A percentile compares a stretch with the other conserved stretches of the same genome.
Evolutionary conservation across 2,113 vertebrate species (phyloP).

Genomic region (Chaetura pelagica): DNA sequence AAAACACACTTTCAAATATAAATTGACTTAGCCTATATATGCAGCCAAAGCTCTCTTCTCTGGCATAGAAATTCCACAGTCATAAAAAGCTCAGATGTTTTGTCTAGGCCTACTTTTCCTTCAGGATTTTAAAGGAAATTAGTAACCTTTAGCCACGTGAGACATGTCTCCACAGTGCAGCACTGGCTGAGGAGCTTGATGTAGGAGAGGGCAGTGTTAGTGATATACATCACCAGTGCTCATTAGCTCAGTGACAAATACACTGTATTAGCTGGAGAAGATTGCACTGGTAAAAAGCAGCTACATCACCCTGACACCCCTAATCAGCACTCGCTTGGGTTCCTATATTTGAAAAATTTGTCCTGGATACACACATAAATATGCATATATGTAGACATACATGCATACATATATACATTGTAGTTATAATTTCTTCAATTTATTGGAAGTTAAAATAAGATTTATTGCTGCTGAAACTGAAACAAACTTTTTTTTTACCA

Average conservation of each 20-base stretch:
- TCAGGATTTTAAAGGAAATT: conserved; percentile 39
- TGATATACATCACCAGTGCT: neutral
- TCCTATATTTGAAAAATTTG: neutral
- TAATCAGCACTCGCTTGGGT: neutral
- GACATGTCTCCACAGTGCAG: neutral
- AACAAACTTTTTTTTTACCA: neutral
- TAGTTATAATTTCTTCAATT: neutral
- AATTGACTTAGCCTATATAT: neutral
- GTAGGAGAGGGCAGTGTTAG: neutral
- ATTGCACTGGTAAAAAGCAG: neutral
- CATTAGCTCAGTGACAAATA: neutral
- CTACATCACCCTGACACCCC: neutral
- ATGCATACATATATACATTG: neutral
- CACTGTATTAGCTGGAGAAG: neutral
- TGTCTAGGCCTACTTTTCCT: conserved; percentile 43
- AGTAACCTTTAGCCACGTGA: neutral
- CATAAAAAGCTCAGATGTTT: conserved; percentile 42
- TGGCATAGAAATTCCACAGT: neutral
- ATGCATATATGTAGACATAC: no score
- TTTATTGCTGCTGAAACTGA: neutral
- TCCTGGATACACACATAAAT: neutral
- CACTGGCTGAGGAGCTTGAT: neutral
- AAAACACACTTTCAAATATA: neutral
- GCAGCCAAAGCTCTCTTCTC: neutral
- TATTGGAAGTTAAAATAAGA: neutral